Conservation (phyloP, 2,797 vertebrate genomes). For the Typhlichthys subterraneus region DNA sequence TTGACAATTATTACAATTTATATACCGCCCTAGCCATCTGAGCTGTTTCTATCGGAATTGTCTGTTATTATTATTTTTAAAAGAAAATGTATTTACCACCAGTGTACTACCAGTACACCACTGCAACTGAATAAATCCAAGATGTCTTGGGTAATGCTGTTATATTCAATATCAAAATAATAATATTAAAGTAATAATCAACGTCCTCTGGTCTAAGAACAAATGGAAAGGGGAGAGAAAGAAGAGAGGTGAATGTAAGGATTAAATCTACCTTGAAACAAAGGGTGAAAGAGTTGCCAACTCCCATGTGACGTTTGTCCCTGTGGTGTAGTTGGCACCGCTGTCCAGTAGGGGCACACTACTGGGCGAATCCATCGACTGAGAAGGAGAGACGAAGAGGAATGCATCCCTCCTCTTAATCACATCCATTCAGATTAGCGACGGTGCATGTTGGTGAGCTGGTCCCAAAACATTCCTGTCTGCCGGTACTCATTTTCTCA, state of each 20-base stretch:
- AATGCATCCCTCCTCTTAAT: slow-evolving; percentile 60
- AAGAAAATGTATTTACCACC: no score
- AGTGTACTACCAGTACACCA: no score
- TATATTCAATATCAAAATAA: neutral
- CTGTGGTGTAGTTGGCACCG: slow-evolving; percentile 51
- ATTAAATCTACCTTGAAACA: slow-evolving; percentile 46
- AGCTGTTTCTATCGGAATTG: no score
- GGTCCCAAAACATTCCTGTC: slow-evolving; percentile 6
- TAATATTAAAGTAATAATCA: no score
- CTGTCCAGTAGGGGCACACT: slow-evolving; percentile 57
- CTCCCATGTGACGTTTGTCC: slow-evolving; percentile 47
- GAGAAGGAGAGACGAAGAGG: slow-evolving; percentile 43
- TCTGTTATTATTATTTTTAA: no score
- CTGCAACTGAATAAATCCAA: no score
- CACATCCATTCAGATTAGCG: slow-evolving; percentile 15
- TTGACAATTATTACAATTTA: no score
- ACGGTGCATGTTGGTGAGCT: neutral
- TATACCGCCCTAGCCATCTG: no score
- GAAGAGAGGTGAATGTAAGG: neutral
- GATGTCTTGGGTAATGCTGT: no score
- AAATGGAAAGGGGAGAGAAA: neutral
- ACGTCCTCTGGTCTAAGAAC: neutral
- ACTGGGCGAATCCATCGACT: slow-evolving; percentile 69
- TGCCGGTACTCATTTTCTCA: slow-evolving; percentile 14
- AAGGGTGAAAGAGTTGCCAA: slow-evolving; percentile 52